Conservation (phyloP, 2,113 vertebrate genomes). For the Engystomops pustulosus region DNA sequence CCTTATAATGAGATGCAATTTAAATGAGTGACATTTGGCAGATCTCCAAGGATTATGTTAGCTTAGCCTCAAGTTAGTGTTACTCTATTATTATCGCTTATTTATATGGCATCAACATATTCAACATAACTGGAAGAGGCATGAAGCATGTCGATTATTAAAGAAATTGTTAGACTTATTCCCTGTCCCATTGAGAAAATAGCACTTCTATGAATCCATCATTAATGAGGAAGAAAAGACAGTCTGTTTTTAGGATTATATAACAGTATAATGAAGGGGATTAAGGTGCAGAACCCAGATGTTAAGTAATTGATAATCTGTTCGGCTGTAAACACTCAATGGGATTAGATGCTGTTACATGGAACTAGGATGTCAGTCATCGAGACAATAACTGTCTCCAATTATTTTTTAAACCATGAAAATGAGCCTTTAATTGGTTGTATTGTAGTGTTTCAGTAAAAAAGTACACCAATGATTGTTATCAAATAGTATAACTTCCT, state of each 20-base stretch:
- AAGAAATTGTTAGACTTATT: conserved; percentile 21
- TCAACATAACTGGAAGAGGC: neutral
- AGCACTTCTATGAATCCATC: neutral
- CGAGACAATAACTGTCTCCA: neutral
- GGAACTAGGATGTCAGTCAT: neutral
- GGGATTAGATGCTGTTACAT: neutral
- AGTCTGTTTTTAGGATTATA: conserved; percentile 5
- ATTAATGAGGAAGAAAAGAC: neutral
- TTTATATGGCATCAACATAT: conserved; percentile 45
- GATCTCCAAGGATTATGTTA: conserved; percentile 36
- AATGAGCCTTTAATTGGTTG: neutral
- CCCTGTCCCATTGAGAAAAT: conserved; percentile 2
- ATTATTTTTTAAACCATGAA: neutral
- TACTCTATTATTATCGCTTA: conserved; percentile 39
- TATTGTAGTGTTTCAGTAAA: neutral
- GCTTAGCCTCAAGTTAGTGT: conserved; percentile 39
- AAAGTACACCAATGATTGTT: no score
- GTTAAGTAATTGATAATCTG: conserved; percentile 6
- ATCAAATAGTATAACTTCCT: no score
- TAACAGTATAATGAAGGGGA: neutral
- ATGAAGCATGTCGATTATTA: conserved; percentile 20
- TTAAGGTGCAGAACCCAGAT: conserved; percentile 7
- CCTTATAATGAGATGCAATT: conserved; percentile 55
- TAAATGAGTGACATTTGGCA: conserved; percentile 54
- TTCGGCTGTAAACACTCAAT: neutral